Evolutionary conservation across 2,797 vertebrate species (phyloP).

Genomic region (Pachyuromys duprasi): DNA sequence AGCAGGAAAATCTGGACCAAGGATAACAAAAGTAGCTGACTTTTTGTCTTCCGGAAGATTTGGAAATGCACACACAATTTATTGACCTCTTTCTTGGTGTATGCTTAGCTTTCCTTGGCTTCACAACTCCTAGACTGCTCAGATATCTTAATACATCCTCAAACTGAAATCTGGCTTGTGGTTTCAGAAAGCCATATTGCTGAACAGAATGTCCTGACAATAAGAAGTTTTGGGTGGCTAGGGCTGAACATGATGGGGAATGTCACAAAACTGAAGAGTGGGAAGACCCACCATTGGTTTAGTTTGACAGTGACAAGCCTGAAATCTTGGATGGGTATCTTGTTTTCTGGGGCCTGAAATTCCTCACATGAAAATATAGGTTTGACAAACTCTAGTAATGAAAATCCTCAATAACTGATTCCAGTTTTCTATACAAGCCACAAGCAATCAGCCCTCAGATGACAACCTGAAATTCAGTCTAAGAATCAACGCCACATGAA

Average conservation of each 20-base stretch:
- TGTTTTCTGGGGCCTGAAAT: background rate
- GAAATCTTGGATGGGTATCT: background rate
- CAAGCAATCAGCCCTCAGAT: background rate
- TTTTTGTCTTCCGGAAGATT: slow-evolving; percentile 65
- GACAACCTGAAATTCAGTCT: background rate
- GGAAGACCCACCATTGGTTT: background rate
- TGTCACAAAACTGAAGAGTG: background rate
- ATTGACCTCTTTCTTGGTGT: slow-evolving; percentile 31
- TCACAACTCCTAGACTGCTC: background rate
- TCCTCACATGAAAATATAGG: background rate
- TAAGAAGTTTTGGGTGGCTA: background rate
- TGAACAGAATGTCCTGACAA: background rate
- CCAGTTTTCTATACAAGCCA: background rate
- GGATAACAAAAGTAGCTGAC: slow-evolving; percentile 72
- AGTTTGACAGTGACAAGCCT: background rate
- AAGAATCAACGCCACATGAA: background rate
- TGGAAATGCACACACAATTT: slow-evolving; percentile 58
- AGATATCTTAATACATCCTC: background rate
- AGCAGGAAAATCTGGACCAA: slow-evolving; percentile 75
- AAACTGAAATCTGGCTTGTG: slow-evolving; percentile 11
- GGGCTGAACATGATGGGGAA: background rate
- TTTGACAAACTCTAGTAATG: background rate
- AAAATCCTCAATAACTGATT: background rate
- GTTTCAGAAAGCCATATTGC: background rate
- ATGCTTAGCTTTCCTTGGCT: background rate